These are phyloP conservation scores for Axis porcinus DNA, from an alignment of 2,113 vertebrate species.

Conservation along the genomic window DNA sequence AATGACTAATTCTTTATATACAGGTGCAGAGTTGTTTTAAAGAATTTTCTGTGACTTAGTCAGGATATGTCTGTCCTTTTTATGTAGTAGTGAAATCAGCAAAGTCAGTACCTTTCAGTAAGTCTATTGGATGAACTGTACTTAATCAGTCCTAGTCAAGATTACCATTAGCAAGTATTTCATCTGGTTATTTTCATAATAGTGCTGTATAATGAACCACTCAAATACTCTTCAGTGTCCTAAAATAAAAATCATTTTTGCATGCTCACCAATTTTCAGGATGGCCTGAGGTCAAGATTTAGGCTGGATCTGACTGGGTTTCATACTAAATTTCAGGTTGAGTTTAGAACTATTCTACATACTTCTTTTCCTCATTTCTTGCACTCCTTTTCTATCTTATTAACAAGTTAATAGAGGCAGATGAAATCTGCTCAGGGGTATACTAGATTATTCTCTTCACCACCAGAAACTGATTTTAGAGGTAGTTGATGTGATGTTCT, in stretches of 20 bases:
- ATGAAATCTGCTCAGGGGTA: background rate
- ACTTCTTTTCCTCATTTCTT: background rate
- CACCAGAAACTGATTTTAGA: background rate
- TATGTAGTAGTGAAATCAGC: background rate
- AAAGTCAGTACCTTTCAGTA: background rate
- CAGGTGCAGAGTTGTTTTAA: background rate
- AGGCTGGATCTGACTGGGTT: background rate
- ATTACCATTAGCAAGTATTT: background rate
- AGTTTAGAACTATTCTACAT: background rate
- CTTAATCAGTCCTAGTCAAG: background rate
- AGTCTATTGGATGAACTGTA: background rate
- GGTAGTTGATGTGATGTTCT: background rate
- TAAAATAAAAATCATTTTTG: background rate
- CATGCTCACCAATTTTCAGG: background rate
- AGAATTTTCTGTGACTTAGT: background rate
- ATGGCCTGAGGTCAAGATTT: background rate
- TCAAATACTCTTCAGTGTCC: background rate
- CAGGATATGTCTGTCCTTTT: background rate
- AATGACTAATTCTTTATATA: background rate
- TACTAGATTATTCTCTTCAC: background rate
- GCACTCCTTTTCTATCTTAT: background rate
- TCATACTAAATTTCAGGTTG: background rate
- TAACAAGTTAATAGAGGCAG: background rate
- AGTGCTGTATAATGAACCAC: background rate
- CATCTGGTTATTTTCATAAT: background rate